Conservation (phyloP, 2,888 invertebrate species). For the Chrysodeixis includens region DNA sequence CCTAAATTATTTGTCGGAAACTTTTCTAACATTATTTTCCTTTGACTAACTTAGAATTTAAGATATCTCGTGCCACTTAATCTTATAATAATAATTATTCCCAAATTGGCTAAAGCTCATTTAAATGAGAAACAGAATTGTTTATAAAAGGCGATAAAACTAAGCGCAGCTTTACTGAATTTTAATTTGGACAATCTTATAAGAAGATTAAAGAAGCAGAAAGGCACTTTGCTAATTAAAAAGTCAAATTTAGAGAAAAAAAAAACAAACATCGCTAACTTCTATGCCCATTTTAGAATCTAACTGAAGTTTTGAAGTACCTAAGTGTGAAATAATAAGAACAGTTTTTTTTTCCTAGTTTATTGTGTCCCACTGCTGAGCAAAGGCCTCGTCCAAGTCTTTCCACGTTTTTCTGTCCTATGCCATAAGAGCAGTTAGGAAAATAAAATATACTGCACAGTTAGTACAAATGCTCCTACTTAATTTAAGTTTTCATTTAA, state of each 20-base stretch:
- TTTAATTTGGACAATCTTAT: slow-evolving; percentile 82
- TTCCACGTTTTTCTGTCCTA: too few species aligned
- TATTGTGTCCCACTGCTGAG: too few species aligned
- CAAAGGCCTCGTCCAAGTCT: too few species aligned
- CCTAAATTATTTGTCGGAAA: too few species aligned
- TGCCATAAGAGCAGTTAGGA: not conserved
- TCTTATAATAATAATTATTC: slow-evolving; percentile 57
- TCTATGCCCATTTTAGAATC: slow-evolving; percentile 25
- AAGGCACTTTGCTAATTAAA: slow-evolving; percentile 81
- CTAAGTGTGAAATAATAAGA: too few species aligned
- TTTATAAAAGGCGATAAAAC: slow-evolving; percentile 69
- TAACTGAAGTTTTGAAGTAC: slow-evolving; percentile 31
- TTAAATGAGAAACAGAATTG: slow-evolving; percentile 72
- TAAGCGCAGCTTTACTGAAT: slow-evolving; percentile 76
- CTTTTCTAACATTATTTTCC: not conserved
- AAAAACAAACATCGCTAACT: slow-evolving; percentile 61
- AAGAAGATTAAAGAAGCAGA: slow-evolving; percentile 80
- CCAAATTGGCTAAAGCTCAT: slow-evolving; percentile 60
- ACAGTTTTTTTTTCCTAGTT: too few species aligned
- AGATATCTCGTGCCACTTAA: slow-evolving; percentile 37
- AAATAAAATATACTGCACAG: too few species aligned
- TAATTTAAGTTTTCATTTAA: too few species aligned
- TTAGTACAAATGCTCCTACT: too few species aligned
- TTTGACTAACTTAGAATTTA: not conserved
- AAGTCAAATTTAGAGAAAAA: slow-evolving; percentile 80